Base-by-base conservation (phyloP, 2,113 vertebrate genomes). In the Burhinus oedicnemus region DNA sequence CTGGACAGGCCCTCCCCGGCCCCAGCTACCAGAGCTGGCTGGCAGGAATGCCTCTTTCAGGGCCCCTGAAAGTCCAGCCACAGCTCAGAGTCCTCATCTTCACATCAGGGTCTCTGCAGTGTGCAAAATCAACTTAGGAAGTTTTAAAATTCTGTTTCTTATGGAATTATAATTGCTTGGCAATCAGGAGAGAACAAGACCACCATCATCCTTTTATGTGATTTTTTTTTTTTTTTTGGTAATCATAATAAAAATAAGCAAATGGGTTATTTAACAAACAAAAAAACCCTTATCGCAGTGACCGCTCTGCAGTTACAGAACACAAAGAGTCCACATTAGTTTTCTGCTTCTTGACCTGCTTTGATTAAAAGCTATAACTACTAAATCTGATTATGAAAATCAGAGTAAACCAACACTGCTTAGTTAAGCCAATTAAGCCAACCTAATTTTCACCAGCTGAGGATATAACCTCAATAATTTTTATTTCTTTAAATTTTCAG, bases 1-100 rank as follows among this genome's bases (percentile, higher is more conserved):
- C 49, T 52, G 70, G 32, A 36, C 32, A 44, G 29, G 20, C 17
- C 3, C 2, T 32, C 21, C 13, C 26, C n/a, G 40, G 36, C 52
- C 52, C 32, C 0, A 0, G 27, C 40, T 40, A 15, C 25, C 3
- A 1, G 34, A 34, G 42, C 4, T 15, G 69, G 1, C 25, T 57
- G n/a, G 16, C 36, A 75, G 34, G 32, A 65, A 51, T 3, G 15
- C 3, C 38, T 12, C 11, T 15, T 40, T 17, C 0, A 12, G 17
- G 25, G 14, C 8, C 36, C 29, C 62, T 0, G 0, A 72, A 87
- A 54, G 27, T n/a, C 34, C 44, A 32, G 23, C 34, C 51, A 44
- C 38, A 78, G 55, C 36, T 36, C 61, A 57, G n/a, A 71, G 47
- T 30, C 27, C 19, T 49, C 47, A 8, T 5, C 27, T 12, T 32